These are phyloP conservation scores for Pollimyrus isidori DNA, from an alignment of 2,113 vertebrate species.

Conservation along the genomic window DNA sequence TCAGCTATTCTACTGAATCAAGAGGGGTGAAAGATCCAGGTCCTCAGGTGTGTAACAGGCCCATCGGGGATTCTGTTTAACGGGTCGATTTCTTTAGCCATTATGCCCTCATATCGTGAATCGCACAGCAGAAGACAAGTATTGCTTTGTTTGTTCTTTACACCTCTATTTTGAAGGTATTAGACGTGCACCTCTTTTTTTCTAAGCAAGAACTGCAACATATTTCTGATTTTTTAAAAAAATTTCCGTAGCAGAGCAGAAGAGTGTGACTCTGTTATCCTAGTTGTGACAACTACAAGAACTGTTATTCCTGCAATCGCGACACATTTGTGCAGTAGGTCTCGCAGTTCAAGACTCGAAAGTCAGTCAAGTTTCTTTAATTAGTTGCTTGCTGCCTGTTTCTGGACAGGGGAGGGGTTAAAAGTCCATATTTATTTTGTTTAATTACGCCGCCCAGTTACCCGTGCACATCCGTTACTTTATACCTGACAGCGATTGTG, in stretches of 20 bases:
- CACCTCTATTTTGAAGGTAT: neutral
- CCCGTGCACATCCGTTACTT: constrained; percentile 47
- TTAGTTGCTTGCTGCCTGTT: neutral
- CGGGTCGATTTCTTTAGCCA: neutral
- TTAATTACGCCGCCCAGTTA: constrained; percentile 55
- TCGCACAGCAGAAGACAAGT: neutral
- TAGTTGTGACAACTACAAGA: neutral
- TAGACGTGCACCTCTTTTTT: neutral
- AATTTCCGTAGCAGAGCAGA: neutral
- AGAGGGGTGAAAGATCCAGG: neutral
- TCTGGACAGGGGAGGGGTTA: neutral
- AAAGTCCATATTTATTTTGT: constrained; percentile 55
- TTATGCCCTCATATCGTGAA: neutral
- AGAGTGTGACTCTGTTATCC: neutral
- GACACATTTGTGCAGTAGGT: neutral
- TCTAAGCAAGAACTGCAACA: neutral
- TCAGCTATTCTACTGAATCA: neutral
- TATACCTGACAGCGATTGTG: constrained; percentile 38
- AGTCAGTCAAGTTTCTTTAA: neutral
- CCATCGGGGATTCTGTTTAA: neutral
- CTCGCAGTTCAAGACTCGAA: neutral
- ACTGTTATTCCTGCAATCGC: neutral
- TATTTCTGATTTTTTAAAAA: neutral
- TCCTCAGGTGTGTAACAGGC: neutral
- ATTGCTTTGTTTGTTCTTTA: neutral